Percentiles rank a stretch among this genome's conserved stretches.
Conservation (phyloP, 2,797 vertebrate species). For the Echeneis naucrates region DNA sequence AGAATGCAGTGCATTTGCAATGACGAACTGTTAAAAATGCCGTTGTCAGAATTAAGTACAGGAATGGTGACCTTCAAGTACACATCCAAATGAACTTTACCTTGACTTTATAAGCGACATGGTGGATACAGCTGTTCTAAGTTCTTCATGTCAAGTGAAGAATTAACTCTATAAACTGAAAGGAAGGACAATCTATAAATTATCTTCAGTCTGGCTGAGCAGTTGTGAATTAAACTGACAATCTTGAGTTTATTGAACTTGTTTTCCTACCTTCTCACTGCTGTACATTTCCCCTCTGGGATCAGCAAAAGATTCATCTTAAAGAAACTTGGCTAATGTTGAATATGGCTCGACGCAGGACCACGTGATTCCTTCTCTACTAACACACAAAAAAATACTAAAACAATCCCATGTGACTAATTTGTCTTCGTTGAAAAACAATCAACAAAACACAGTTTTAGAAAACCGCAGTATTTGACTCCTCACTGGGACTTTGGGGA, state of each 20-base stretch:
- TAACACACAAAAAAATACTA: too few species aligned
- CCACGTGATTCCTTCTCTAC: too few species aligned
- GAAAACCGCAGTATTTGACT: not conserved
- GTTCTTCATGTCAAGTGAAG: not conserved
- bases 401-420: too few species aligned
- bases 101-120: too few species aligned
- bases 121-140: not conserved
- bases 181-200: not conserved
- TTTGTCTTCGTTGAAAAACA: not conserved
- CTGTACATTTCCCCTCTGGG: not conserved
- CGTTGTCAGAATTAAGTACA: too few species aligned
- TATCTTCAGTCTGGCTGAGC: too few species aligned
- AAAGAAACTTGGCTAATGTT: not conserved
- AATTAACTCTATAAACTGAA: not conserved
- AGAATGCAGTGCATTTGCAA: not conserved
- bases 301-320: not conserved
- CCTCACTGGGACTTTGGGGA: not conserved
- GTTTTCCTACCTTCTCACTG: too few species aligned
- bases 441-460: too few species aligned
- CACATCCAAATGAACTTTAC: too few species aligned
- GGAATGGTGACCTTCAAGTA: too few species aligned
- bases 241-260: not conserved
- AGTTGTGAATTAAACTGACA: not conserved
- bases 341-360: not conserved
- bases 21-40: not conserved